Base-by-base conservation (phyloP, 2,797 vertebrate genomes). In the Parauchenoglanis punctatus region DNA sequence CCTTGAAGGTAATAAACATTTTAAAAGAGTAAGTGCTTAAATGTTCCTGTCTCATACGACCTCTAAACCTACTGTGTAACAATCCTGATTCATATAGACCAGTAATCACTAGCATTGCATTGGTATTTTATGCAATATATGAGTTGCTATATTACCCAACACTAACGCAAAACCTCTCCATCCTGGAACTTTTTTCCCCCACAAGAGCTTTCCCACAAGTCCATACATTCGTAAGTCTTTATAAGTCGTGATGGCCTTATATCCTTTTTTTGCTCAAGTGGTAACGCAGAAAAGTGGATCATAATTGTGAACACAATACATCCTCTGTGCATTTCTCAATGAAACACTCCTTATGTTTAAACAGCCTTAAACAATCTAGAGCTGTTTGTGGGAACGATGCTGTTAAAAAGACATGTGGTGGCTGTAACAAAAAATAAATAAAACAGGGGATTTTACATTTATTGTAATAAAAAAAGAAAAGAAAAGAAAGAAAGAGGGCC, bases 221-320 rank as follows among this genome's bases (percentile, higher is more conserved):
- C 44, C 49, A 87, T 46, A 88, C 61, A 81, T 84, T 83, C 35
- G 18, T 63, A 81, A 61, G 40, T 46, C 80, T 82, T 35, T 10
- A n/a, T 83, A 68, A 88, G 84, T 81, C 81, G 28, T 73, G 35
- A 83, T 80, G 76, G 75, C 67, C 56, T 88, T 81, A 40, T 65
- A 81, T 52, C 76, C 83, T 85, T 54, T 86, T 87, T 82, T 85
- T 88, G 61, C 83, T 52, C 75, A n/a, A 84, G 87, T 81, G 81
- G 52, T 85, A 28, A 84, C 75, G 84, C 78, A 86, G 73, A 86
- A 83, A 81, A 82, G 72, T 84, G 67, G 54, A 77, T 81, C 67
- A 88, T 87, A 75, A 67, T 56, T 73, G 35, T 76, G 63, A n/a
- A 35, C 73, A 46, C 81, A 82, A 80, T 85, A 70, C 83, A 81